These are phyloP conservation scores for Ranitomeya imitator DNA, from an alignment of 2,113 vertebrate species.

Conservation along the genomic window DNA sequence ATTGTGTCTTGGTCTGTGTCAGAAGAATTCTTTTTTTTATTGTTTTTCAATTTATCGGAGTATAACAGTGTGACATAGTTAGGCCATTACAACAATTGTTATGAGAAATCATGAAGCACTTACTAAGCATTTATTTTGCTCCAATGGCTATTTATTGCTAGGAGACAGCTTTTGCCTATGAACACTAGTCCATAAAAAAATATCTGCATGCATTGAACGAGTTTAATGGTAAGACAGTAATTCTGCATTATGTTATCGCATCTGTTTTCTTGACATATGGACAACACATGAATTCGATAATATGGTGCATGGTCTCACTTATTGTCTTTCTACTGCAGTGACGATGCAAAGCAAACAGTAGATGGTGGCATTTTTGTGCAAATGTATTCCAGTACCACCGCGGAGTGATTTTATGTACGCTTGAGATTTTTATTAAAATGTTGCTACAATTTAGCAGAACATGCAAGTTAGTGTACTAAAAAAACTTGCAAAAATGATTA, in stretches of 20 bases:
- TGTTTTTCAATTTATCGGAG: conserved; percentile 39
- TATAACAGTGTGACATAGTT: conserved; percentile 1
- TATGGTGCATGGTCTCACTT: neutral
- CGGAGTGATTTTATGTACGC: too few relatives aligned
- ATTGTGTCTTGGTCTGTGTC: conserved; percentile 34
- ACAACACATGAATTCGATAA: neutral
- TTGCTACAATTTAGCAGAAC: too few relatives aligned
- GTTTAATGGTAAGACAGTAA: neutral
- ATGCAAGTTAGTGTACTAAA: too few relatives aligned
- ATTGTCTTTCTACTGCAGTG: neutral
- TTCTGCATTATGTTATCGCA: conserved; percentile 1
- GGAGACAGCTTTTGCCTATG: neutral
- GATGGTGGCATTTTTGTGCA: neutral
- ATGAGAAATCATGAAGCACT: conserved; percentile 41
- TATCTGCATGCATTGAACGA: conserved; percentile 15
- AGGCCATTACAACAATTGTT: conserved; percentile 28
- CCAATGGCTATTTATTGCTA: conserved; percentile 15
- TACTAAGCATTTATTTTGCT: conserved; percentile 39
- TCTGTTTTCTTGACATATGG: neutral
- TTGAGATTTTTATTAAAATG: too few relatives aligned
- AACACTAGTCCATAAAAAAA: conserved; percentile 21
- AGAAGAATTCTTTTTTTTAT: conserved; percentile 37
- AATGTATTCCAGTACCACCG: too few relatives aligned
- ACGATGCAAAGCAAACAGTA: neutral
- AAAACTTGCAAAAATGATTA: too few relatives aligned